phyloP scores from a whole-genome alignment of 2,888 invertebrate species.

The Zootermopsis nevadensis region DNA sequence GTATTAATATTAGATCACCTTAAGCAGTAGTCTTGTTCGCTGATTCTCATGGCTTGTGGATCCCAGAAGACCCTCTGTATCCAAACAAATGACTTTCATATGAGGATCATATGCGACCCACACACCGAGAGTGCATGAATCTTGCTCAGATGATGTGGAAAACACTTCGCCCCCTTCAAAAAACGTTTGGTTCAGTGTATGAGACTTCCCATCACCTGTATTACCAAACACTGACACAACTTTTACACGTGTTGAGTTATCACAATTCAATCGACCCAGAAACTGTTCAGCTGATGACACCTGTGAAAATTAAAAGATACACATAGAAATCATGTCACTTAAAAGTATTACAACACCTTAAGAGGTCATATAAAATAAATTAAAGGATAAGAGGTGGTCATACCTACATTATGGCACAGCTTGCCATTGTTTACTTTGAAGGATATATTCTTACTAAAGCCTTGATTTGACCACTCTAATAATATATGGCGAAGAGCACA shows the following conservation, averaged over 20 bases:
- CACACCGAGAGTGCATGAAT: conserved; percentile 80
- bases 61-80: conserved; percentile 84
- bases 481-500: too few relatives aligned
- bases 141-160: conserved; percentile 74
- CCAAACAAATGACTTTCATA: conserved; percentile 75
- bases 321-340: not conserved
- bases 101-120: conserved; percentile 79
- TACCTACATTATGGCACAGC: too few relatives aligned
- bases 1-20: too few relatives aligned
- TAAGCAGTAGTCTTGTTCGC: conserved; percentile 76
- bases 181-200: conserved; percentile 80
- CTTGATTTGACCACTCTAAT: too few relatives aligned
- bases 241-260: conserved; percentile 72
- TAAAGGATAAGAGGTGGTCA: too few relatives aligned
- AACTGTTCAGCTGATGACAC: conserved; percentile 69
- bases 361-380: not conserved
- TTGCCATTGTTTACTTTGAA: too few relatives aligned
- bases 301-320: conserved; percentile 35
- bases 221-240: conserved; percentile 87
- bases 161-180: conserved; percentile 74
- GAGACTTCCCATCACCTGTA: conserved; percentile 85
- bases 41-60: conserved; percentile 70
- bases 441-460: too few relatives aligned
- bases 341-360: not conserved
- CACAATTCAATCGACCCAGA: conserved; percentile 65